phyloP scores from a whole-genome alignment of 2,797 vertebrate genomes.

The Distichodus sexfasciatus region DNA sequence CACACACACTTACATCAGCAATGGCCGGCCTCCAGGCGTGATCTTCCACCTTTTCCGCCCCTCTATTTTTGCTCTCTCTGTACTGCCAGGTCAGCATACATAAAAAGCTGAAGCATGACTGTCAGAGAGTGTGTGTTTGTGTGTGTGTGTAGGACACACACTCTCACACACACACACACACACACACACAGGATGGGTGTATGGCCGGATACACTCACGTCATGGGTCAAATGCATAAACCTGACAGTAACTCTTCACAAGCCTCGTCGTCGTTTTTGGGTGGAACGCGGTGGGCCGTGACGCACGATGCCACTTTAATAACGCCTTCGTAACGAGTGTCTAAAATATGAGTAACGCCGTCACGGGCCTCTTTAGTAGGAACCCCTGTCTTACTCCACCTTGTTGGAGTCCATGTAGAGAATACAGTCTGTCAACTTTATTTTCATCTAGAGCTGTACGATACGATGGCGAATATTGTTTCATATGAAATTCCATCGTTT shows the following conservation, averaged over 20 bases:
- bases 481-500: no score
- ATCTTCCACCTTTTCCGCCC: constrained; percentile 26
- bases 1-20: constrained; percentile 41
- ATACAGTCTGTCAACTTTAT: no score
- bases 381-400: no score
- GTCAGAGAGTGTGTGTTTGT: constrained; percentile 11
- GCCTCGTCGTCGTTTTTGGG: no score
- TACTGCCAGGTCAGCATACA: constrained; percentile 25
- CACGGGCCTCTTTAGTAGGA: no score
- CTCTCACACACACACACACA: constrained; percentile 12
- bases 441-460: no score
- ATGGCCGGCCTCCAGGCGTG: constrained; percentile 22
- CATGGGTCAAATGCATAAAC: constrained; percentile 40
- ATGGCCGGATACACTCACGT: constrained; percentile 5
- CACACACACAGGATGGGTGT: constrained; percentile 53
- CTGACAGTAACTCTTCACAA: constrained; percentile 23
- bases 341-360: no score
- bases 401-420: no score
- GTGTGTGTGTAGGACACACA: constrained; percentile 17
- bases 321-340: no score
- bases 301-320: no score
- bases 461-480: no score
- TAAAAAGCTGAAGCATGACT: background rate
- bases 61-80: constrained; percentile 22
- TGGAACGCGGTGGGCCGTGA: no score